A percentile compares a stretch with the other conserved stretches of the same genome.
Evolutionary conservation across 2,797 vertebrate species (phyloP).

Genomic region (Sphaeramia orbicularis): DNA sequence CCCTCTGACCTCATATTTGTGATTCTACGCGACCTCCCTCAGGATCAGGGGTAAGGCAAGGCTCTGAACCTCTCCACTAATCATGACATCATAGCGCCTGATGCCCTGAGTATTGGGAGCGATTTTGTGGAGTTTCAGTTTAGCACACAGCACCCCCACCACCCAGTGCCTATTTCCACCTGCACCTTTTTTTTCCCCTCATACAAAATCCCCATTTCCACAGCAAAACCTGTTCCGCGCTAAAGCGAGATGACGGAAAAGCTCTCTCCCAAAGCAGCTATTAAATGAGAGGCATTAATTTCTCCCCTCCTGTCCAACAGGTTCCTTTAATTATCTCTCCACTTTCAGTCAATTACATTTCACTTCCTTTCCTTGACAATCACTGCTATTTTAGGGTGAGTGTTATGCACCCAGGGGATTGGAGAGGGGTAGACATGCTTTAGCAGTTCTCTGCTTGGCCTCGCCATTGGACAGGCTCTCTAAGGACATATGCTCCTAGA

Average conservation of each 20-base stretch:
- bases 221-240: conserved; percentile 61
- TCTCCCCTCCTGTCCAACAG: conserved; percentile 84
- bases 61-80: conserved; percentile 84
- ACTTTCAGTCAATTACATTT: conserved; percentile 89
- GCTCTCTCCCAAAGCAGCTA: conserved; percentile 81
- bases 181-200: conserved; percentile 42
- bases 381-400: conserved; percentile 86
- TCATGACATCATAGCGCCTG: conserved; percentile 86
- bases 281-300: conserved; percentile 86
- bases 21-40: conserved; percentile 53
- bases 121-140: conserved; percentile 86
- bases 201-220: conserved; percentile 76
- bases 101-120: conserved; percentile 87
- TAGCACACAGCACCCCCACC: conserved; percentile 73
- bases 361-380: conserved; percentile 88
- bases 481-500: conserved; percentile 46
- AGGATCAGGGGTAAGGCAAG: conserved; percentile 74
- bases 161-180: conserved; percentile 64
- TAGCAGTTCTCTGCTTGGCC: conserved; percentile 54
- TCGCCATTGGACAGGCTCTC: conserved; percentile 42
- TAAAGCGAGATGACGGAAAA: conserved; percentile 72
- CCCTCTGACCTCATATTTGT: conserved; percentile 37
- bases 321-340: conserved; percentile 88
- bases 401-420: conserved; percentile 78
- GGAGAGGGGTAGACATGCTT: conserved; percentile 72